phyloP scores from a whole-genome alignment of 2,797 vertebrate species.

The Naso thynnoides region DNA sequence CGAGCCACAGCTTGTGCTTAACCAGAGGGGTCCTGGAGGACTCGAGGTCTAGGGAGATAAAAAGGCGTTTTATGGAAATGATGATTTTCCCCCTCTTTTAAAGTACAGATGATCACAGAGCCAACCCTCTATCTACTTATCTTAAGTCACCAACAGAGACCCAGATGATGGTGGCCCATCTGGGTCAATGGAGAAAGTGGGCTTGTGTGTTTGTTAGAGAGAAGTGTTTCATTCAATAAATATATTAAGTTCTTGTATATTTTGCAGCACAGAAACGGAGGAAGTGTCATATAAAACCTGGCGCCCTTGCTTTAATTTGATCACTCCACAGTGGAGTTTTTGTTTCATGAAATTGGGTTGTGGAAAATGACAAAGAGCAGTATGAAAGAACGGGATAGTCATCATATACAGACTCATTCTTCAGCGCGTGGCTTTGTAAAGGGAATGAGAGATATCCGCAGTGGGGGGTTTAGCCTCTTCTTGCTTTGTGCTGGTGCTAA shows the following conservation, averaged over 20 bases:
- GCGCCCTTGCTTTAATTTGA: slow-evolving; percentile 31
- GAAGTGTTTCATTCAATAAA: slow-evolving; percentile 14
- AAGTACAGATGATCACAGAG: slow-evolving; percentile 52
- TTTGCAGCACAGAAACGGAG: slow-evolving; percentile 23
- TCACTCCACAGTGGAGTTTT: slow-evolving; percentile 47
- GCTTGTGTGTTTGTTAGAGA: neutral
- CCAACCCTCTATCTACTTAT: slow-evolving; percentile 42
- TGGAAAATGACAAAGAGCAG: slow-evolving; percentile 50
- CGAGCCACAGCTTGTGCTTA: slow-evolving; percentile 41
- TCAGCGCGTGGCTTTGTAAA: slow-evolving; percentile 55
- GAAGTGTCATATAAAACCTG: slow-evolving; percentile 22
- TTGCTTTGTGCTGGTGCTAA: slow-evolving; percentile 75
- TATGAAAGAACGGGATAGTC: slow-evolving; percentile 50
- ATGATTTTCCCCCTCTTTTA: slow-evolving; percentile 33
- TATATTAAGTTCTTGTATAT: slow-evolving; percentile 9
- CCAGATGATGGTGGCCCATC: slow-evolving; percentile 29
- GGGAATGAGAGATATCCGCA: slow-evolving; percentile 68
- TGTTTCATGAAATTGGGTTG: slow-evolving; percentile 68
- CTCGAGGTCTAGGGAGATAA: slow-evolving; percentile 59
- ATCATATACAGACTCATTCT: slow-evolving; percentile 51
- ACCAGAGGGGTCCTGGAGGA: slow-evolving; percentile 62
- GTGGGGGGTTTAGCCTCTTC: slow-evolving; percentile 74
- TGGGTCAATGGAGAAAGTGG: slow-evolving; percentile 23
- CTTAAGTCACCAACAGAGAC: slow-evolving; percentile 48
- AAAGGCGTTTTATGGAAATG: slow-evolving; percentile 64